These are phyloP conservation scores for Salticus scenicus DNA, from an alignment of 2,888 invertebrate species.

Conservation along the genomic window DNA sequence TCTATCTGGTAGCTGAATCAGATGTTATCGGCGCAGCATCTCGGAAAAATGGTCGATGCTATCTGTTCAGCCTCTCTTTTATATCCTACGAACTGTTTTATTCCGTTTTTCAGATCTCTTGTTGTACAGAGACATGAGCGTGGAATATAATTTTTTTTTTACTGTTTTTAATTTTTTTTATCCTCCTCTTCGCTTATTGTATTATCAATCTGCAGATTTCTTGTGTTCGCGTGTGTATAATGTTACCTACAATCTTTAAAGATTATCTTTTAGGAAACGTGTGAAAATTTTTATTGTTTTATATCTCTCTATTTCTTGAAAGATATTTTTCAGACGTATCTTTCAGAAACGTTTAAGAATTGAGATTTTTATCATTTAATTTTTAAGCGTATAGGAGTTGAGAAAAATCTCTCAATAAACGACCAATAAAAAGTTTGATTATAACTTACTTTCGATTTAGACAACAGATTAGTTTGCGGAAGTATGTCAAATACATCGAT, in stretches of 20 bases:
- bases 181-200: constrained; percentile 32
- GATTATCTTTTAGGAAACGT: constrained; percentile 26
- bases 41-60: constrained; percentile 48
- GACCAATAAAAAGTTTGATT: too few species aligned
- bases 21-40: constrained; percentile 49
- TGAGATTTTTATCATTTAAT: too few species aligned
- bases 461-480: too few species aligned
- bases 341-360: neutral
- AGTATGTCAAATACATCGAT: too few species aligned
- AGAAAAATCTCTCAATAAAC: too few species aligned
- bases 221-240: constrained; percentile 44
- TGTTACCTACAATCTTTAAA: constrained; percentile 44
- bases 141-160: neutral
- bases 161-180: neutral
- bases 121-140: neutral
- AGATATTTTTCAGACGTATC: neutral
- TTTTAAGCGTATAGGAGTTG: too few species aligned
- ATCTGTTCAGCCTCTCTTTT: constrained; percentile 29
- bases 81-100: neutral
- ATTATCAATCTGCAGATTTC: constrained; percentile 37
- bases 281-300: constrained; percentile 21
- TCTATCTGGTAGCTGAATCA: constrained; percentile 56
- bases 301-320: neutral
- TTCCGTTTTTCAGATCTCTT: neutral
- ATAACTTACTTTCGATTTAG: too few species aligned